Conservation (phyloP, 2,113 vertebrate species). For the Plestiodon gilberti region DNA sequence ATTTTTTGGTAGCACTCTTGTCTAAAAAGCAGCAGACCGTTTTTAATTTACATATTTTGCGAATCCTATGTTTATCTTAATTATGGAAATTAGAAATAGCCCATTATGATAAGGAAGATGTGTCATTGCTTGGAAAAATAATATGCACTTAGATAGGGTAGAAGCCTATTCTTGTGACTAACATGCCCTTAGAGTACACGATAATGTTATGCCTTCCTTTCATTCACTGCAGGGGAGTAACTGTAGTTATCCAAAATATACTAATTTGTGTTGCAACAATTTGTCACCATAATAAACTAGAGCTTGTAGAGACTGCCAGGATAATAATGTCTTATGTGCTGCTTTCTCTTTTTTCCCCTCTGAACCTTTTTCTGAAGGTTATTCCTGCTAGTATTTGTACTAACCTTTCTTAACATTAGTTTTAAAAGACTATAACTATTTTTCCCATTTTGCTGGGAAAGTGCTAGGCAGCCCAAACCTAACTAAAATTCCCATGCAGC, state of each 20-base stretch:
- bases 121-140: rapidly evolving
- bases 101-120: neutral
- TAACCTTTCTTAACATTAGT: neutral
- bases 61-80: neutral
- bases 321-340: neutral
- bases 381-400: neutral
- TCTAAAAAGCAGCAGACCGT: neutral
- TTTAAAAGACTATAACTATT: neutral
- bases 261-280: neutral
- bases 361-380: neutral
- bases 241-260: neutral
- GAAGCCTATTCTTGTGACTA: neutral
- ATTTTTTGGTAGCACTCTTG: neutral
- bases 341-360: neutral
- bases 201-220: neutral
- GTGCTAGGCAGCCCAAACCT: too few species aligned
- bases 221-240: neutral
- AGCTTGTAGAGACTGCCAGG: neutral
- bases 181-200: neutral
- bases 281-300: neutral
- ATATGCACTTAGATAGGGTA: neutral
- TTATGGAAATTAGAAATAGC: neutral
- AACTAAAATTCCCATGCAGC: too few species aligned
- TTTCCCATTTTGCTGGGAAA: neutral
- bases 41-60: neutral